These are phyloP conservation scores for Enoplosus armatus DNA, from an alignment of 2,797 vertebrate genomes.

Conservation along the genomic window DNA sequence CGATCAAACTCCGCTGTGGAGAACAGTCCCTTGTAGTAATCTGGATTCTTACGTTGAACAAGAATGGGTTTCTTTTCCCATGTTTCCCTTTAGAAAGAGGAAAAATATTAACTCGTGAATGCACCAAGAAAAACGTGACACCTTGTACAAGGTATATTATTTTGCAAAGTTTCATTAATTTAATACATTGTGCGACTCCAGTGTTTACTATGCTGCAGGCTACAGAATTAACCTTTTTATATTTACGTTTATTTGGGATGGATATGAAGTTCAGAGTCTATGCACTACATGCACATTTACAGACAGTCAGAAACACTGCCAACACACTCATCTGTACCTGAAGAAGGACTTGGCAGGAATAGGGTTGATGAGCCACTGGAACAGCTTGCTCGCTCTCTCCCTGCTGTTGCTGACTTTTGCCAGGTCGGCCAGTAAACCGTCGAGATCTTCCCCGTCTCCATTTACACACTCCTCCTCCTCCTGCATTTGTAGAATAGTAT, in stretches of 20 bases:
- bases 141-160: neutral
- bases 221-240: neutral
- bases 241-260: neutral
- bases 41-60: constrained; percentile 86
- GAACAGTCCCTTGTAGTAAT: constrained; percentile 93
- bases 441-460: constrained; percentile 60
- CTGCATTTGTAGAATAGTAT: constrained; percentile 4
- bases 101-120: neutral
- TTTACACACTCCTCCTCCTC: constrained; percentile 17
- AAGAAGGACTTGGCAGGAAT: constrained; percentile 86
- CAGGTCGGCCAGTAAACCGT: constrained; percentile 82
- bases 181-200: neutral
- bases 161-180: no score
- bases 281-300: neutral
- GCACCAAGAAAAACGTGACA: neutral
- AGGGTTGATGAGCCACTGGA: constrained; percentile 92
- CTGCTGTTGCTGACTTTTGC: constrained; percentile 89
- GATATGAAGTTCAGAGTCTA: neutral
- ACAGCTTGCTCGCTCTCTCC: constrained; percentile 88
- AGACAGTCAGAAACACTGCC: neutral
- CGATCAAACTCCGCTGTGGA: constrained; percentile 92
- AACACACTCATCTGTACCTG: constrained; percentile 70
- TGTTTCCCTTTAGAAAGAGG: constrained; percentile 77
- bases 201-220: neutral
- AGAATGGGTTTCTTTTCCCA: constrained; percentile 95